These are phyloP conservation scores for Dryoscopus gambensis DNA, from an alignment of 2,113 vertebrate species.

Conservation along the genomic window DNA sequence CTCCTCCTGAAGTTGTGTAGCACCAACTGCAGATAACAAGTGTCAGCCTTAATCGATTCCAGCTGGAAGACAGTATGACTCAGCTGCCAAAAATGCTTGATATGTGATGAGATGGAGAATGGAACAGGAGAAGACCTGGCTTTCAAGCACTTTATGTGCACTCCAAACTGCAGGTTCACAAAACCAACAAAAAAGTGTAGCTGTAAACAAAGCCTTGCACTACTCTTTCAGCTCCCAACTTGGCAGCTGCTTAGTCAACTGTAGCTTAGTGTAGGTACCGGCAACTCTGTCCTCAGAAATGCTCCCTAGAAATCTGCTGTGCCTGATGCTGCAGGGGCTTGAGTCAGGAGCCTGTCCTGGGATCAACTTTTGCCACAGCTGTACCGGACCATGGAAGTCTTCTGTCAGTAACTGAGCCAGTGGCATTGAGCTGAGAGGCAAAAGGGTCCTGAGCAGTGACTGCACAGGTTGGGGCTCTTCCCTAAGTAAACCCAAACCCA, in stretches of 20 bases:
- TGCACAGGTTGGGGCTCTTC: not conserved
- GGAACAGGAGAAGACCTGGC: not conserved
- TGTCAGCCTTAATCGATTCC: not conserved
- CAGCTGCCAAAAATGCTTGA: not conserved
- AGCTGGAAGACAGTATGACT: not conserved
- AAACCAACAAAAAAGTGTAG: not conserved
- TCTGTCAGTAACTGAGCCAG: not conserved
- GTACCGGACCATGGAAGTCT: accelerated
- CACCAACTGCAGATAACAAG: not conserved
- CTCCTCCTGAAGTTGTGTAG: not conserved
- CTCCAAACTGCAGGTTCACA: not conserved
- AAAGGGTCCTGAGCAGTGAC: not conserved
- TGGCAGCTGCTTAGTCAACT: not conserved
- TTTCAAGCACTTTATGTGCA: not conserved
- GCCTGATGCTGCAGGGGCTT: not conserved
- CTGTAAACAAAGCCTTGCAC: not conserved
- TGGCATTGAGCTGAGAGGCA: not conserved
- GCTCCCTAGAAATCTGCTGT: not conserved
- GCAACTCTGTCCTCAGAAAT: not conserved
- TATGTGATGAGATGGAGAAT: not conserved
- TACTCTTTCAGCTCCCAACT: not conserved
- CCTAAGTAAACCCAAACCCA: not conserved
- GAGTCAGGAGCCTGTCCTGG: not conserved
- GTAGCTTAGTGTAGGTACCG: not conserved
- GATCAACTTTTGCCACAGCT: not conserved